Evolutionary conservation across 1,140 invertebrate species (phyloP), one percentile per base, ranked within the genome.

Genomic region (Antheraea pernyi): DNA sequence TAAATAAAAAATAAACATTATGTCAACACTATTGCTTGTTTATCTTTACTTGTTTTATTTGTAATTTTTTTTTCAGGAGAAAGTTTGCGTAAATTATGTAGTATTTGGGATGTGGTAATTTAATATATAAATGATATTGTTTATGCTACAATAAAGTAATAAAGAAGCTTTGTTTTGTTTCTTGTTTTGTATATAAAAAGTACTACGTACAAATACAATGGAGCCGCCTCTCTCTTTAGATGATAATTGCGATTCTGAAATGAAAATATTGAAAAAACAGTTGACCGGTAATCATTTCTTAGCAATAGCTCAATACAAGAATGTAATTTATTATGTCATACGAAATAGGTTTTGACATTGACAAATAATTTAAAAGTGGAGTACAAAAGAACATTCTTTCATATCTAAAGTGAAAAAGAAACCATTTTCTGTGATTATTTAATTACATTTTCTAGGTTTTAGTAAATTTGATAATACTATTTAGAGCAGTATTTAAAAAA

Each of bases 171-270:
- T 53, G 39, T 11, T 42, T 7, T 42, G 7, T 42, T 53, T 53
- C 11, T 6, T 53, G 13, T 16, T n/a, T 53, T 53, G 13, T 53
- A 53, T 53, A 16, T 13, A 42, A 42, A 9, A 16, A 53, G 46
- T 16, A 53, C 6, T 53, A 16, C 11, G 16, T 53, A 53, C 5
- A 53, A 16, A 53, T 53, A 74, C 53, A 75, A 82, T 84, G 81
- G 82, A 84, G 62, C 73, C 81, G 30, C 65, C 75, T 19, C 19
- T 84, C 67, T 81, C 80, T 7, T 85, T 82, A 10, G 85, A 88
- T 64, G 83, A 85, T 77, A 85, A 80, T 68, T 82, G 80, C 65
- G 85, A 86, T 78, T 80, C 81, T 8, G 81, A 85, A 79, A 80
- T 81, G 60, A 84, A 78, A 72, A 68, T 65, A 22, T 83, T 88